Evolutionary conservation across 1,140 invertebrate genomes (phyloP).

Genomic region (Cardiocondyla obscurior): DNA sequence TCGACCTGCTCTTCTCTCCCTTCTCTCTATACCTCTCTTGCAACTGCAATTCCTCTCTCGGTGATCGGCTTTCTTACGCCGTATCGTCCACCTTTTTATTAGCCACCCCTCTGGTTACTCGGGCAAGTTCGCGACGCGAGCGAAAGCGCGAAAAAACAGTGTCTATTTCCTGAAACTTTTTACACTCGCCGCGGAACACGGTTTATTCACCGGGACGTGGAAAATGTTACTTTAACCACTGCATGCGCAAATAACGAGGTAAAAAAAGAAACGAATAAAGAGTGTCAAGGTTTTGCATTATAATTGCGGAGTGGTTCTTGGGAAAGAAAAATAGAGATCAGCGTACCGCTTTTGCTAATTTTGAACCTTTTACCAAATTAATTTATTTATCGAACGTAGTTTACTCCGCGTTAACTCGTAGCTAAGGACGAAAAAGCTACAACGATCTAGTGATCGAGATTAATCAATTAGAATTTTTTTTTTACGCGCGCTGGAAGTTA

Average conservation of each 20-base stretch:
- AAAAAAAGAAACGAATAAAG: neutral
- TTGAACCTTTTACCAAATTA: neutral
- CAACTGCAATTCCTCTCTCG: slow-evolving; percentile 29
- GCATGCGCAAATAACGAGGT: neutral
- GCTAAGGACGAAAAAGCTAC: neutral
- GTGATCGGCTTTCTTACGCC: slow-evolving; percentile 48
- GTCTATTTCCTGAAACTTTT: slow-evolving; percentile 35
- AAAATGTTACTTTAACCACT: slow-evolving; percentile 24
- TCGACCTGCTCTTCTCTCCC: neutral
- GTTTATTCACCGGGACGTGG: neutral
- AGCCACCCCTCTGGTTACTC: slow-evolving; percentile 38
- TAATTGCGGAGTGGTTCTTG: neutral
- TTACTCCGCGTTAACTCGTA: neutral
- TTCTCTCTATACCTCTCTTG: neutral
- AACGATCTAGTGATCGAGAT: neutral
- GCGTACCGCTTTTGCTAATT: neutral
- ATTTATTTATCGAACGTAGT: neutral
- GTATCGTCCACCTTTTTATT: slow-evolving; percentile 43
- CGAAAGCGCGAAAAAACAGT: slow-evolving; percentile 18
- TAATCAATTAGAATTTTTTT: neutral
- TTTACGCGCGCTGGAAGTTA: slow-evolving; percentile 21
- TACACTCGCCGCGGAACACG: neutral
- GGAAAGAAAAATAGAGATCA: slow-evolving; percentile 40
- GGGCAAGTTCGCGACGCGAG: neutral
- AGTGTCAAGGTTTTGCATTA: slow-evolving; percentile 20